Base-by-base conservation (phyloP, 2,113 vertebrate species). In the Sminthopsis crassicaudata region DNA sequence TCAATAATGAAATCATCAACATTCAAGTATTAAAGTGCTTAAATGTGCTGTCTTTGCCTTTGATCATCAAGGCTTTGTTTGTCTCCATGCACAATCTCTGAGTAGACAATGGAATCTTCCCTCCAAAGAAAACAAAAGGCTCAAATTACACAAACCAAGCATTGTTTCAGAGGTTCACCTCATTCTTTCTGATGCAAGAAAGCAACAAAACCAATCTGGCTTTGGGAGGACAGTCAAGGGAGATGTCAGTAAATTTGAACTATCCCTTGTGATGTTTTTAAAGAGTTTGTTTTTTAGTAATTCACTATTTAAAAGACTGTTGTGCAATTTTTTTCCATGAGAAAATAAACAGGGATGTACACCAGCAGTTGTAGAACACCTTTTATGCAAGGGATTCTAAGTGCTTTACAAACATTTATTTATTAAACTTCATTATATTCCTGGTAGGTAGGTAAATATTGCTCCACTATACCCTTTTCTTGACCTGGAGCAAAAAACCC, bases 1-100 rank as follows among this genome's bases (percentile, higher is more conserved):
- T 97, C 97, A 97, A 91, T 97, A 97, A 97, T 97, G 95, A 98
- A 96, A 97, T 96, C 97, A 95, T 96, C 96, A 95, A 95, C 95
- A 97, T 91, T 95, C 90, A 67, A 94, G 92, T 97, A 93, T 91
- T 95, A 96, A 96, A 91, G 26, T 57, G 94, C 91, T 88, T 76
- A 91, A 96, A 94, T 92, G 97, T 90, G 90, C 94, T 46, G 84
- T 36, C 96, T 96, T 60, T 91, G 96, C 93, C 92, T 96, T 91
- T 93, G 91, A 96, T 94, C 91, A 55, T 52, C 51, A 96, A 96
- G 52, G 89, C 92, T 96, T 92, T 93, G 90, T 51, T 91, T 96
- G 95, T 94, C 90, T 93, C 53, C 36, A 57, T 94, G 84, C 53
- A n/a, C 94, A 94, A 46, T 55, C 92, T 96, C 60, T 25, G 46